Evolutionary conservation across 2,113 vertebrate genomes (phyloP), one percentile per base, ranked within the genome.

Genomic region (Naja naja): DNA sequence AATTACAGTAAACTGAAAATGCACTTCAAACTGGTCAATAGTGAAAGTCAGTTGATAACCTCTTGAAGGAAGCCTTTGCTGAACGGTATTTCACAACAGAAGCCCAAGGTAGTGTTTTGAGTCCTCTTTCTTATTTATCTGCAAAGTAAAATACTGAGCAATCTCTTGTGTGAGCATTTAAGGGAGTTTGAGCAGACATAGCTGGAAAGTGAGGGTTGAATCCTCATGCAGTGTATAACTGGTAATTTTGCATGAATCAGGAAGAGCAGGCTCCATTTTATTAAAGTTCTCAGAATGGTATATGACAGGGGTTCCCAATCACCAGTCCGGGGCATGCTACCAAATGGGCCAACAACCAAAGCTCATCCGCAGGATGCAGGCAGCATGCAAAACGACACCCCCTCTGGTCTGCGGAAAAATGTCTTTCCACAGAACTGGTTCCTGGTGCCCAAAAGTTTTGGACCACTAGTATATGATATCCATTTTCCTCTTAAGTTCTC

Each of bases 71-170:
- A 90, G 52, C 53, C 94, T 95, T 94, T 11, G 25, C 5, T 22
- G 0, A 64, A 81, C 34, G 87, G 55, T 92, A 93, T 92, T 88
- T 92, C 90, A 16, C 95, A 95, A 60, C 34, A 87, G 20, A 87
- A 95, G 93, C 93, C 87, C 18, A 4, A 30, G 10, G 4, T 69
- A n/a, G 30, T 30, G 58, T 91, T 95, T 96, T 95, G 94, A 95
- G 96, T 95, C 0, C 27, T 60, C 92, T 20, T 92, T 95, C 93
- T 94, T 94, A 95, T 92, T 94, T 94, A 95, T 91, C 89, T 94
- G 95, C 90, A 94, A 94, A 96, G 91, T 95, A 95, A 56, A 87
- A 95, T 69, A 92, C 91, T 16, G 49, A 27, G 86, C 34, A 16
- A 45, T 55, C 14, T 9, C 22, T 85, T 91, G 90, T 30, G 81